Percentiles rank a stretch among this genome's conserved stretches.
Evolutionary conservation across 92 coral and sea anemone genomes (phyloP).

Genomic region (Heteractis magnifica): DNA sequence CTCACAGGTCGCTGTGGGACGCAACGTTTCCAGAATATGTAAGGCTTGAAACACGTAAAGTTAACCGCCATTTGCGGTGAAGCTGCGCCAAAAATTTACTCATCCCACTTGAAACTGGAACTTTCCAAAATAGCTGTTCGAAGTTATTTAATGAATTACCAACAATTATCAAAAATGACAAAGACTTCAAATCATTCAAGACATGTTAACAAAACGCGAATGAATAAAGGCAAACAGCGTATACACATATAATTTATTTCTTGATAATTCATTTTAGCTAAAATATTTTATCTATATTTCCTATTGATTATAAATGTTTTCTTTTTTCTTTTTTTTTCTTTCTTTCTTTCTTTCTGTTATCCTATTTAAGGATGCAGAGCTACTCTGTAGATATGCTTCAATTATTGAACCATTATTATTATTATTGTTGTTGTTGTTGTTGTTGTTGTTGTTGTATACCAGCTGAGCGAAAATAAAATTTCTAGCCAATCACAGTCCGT

Average conservation of each 20-base stretch:
- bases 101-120: constrained; percentile 30
- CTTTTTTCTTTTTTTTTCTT: background rate
- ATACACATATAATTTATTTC: background rate
- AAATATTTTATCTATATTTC: too few relatives aligned
- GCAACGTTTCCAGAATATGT: too few relatives aligned
- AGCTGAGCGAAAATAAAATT: too few relatives aligned
- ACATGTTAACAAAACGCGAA: background rate
- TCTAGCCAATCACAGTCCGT: too few relatives aligned
- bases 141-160: constrained; percentile 22
- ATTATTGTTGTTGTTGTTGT: too few relatives aligned
- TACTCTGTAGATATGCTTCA: constrained; percentile 13
- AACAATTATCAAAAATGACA: constrained; percentile 20
- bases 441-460: too few relatives aligned
- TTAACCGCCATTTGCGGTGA: constrained; percentile 20
- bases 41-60: constrained; percentile 18
- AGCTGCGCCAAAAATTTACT: constrained; percentile 2
- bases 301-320: background rate
- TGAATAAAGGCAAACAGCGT: background rate
- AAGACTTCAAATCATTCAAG: background rate
- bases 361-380: constrained; percentile 27
- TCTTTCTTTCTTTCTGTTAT: background rate
- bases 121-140: constrained; percentile 19
- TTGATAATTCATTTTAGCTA: background rate
- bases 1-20: constrained; percentile 5
- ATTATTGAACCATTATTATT: too few relatives aligned